Base-by-base conservation (phyloP, 1,140 invertebrate species). In the Ceratina japonica region DNA sequence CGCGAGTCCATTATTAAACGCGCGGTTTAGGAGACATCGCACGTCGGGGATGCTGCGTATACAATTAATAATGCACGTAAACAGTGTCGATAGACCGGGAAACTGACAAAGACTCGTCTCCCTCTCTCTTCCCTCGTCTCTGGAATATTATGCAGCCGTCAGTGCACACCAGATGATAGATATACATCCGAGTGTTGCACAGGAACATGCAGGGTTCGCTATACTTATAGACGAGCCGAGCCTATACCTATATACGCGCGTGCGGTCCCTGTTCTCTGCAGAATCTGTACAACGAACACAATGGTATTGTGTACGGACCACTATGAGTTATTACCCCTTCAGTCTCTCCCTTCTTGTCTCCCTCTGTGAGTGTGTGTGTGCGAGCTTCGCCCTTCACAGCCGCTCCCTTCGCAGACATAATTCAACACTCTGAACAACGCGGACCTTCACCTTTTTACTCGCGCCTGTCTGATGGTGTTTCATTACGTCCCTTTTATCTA, bases 311-410 rank as follows among this genome's bases (percentile, higher is more conserved):
- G 89, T 85, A 86, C 86, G 85, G 87, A 87, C 87, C 85, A 78
- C 83, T 87, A 90, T 91, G 89, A 91, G 89, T 91, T 91, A 91
- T 91, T 91, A 90, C 90, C 87, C 88, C 87, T 88, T 87, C 84
- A 87, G 88, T 89, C 87, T 83, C 86, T 69, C 18, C 37, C 37
- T 44, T 44, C 37, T 44, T 44, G 37, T 44, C 37, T 44, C 5
- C 37, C 3, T 44, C 3, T 44, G 37, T 44, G 37, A 7, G 37
- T 44, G 37, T 44, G 37, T 44, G 37, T 22, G 37, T 86, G 86
- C 83, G 86, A 84, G 75, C 74, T 78, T 82, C 66, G 54, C 77
- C 86, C 80, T 73, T 79, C 84, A 81, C 74, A 69, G 74, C 31
- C 79, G 72, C 80, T 77, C 85, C 79, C 64, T 62, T 76, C 69